Base-by-base conservation (phyloP, 2,113 vertebrate species). In the Cyprinus carpio region DNA sequence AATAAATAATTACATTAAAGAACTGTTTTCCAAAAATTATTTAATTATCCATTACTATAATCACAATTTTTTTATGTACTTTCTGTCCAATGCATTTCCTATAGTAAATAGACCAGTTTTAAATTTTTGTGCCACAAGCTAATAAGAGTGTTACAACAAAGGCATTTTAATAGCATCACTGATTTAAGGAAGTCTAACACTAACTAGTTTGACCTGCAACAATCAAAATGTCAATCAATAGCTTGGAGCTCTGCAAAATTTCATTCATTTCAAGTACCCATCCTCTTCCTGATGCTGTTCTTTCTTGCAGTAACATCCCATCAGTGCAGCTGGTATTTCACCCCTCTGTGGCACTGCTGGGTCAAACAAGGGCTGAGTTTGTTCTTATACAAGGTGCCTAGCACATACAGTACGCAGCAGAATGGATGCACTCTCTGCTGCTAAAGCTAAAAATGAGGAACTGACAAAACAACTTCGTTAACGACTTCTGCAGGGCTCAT, bases 161-260 rank as follows among this genome's bases (percentile, higher is more conserved):
- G 6, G 43, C 43, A 51, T 51, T 75, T 75, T 75, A 51, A 75
- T 29, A 49, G 43, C 72, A 51, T 27, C 43, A 27, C 72, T 75
- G 25, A 49, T 51, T 75, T 49, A 75, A 49, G 71, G 23, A 74
- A 74, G 72, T 75, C 72, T 75, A 75, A 49, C 72, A 62, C 77
- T 80, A 58, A 60, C 54, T 40, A 64, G 56, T 37, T 58, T 43
- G 56, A 80, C 37, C 37, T 46, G 37, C 58, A 65, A 46, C 13
- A 80, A 64, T 64, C 58, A 81, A 81, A 65, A 65, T 65, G 37
- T 81, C 37, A 81, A 81, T 81, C 78, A 81, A 81, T 29, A 65
- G 60, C 60, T 64, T 65, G 58, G 37, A 81, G 60, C 60, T 18
- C 37, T 20, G 25, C 31, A 46, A 65, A 65, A 81, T 65, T 81